A percentile compares a stretch with the other conserved stretches of the same genome.
These are phyloP conservation scores for Notarius quadriscutis DNA, from an alignment of 2,113 vertebrate genomes.

Conservation along the genomic window DNA sequence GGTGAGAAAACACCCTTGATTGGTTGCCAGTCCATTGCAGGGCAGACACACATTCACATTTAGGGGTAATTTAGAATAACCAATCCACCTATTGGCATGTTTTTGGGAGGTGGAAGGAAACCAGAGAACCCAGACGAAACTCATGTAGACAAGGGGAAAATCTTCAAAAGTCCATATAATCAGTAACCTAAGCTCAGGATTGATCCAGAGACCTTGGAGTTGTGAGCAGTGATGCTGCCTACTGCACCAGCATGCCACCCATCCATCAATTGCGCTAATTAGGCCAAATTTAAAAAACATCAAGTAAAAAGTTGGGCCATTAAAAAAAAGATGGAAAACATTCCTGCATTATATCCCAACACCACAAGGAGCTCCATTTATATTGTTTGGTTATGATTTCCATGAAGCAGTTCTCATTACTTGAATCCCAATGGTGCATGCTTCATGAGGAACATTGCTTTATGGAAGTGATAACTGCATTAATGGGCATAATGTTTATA, in stretches of 20 bases:
- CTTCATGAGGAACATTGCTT: slow-evolving; percentile 54
- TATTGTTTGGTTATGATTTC: slow-evolving; percentile 47
- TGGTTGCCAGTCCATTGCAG: background rate
- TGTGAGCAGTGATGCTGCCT: background rate
- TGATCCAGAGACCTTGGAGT: background rate
- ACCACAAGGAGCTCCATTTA: background rate
- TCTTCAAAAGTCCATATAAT: background rate
- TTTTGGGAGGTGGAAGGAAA: background rate
- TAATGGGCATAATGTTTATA: slow-evolving; percentile 27
- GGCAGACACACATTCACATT: background rate
- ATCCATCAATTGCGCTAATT: background rate
- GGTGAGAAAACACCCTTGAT: background rate
- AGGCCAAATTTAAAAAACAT: background rate
- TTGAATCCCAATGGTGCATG: slow-evolving; percentile 41
- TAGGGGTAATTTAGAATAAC: background rate
- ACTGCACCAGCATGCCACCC: background rate
- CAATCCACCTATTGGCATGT: background rate
- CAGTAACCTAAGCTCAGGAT: background rate
- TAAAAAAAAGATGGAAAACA: background rate
- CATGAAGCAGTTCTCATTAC: slow-evolving; percentile 50
- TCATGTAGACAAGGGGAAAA: background rate
- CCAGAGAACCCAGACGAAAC: background rate
- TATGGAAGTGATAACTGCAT: slow-evolving; percentile 9
- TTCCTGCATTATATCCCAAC: background rate
- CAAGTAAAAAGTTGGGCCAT: background rate